Evolutionary conservation across 1,140 invertebrate genomes (phyloP), one percentile per base, ranked within the genome.

Genomic region (Drosophila dunni): DNA sequence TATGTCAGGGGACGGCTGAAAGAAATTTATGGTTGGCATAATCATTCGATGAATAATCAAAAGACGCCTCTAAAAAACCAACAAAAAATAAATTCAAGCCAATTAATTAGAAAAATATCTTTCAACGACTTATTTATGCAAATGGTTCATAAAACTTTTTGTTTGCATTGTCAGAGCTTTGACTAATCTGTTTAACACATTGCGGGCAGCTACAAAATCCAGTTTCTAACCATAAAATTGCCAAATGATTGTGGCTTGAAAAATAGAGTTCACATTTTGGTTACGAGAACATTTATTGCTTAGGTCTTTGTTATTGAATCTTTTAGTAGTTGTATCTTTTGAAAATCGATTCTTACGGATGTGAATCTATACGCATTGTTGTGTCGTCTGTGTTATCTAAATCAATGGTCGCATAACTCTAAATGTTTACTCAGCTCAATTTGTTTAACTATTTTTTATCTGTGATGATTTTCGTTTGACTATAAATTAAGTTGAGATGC

Each of bases 181-280:
- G 51, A 33, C 62, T 75, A 78, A 78, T 80, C 62, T 79, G 70
- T 82, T 88, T 82, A 85, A 82, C 83, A 80, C 82, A 85, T 88
- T 78, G 75, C 54, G 53, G 11, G 24, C 42, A 38, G 44, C 60
- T 54, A 10, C 29, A 1, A 40, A 73, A 67, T 56, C 57, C 7
- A 57, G 71, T 70, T 56, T 71, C n/a, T n/a, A 46, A 75, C 65
- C 62, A 67, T 79, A 83, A 83, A 83, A 24, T 53, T 56, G 48
- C 48, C 71, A 20, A 29, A 44, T 38, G 48, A 48, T 81, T 50
- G 65, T 50, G 51, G 67, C 57, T 71, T 78, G 60, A 63, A 50
- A 42, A 66, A 76, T 65, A 62, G 73, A 50, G 46, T 51, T 61
- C 72, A 57, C 42, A 54, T 69, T 67, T 45, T 10, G 48, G 54